These are phyloP conservation scores for Eurystomus gularis DNA, from an alignment of 2,113 vertebrate species.

Conservation along the genomic window DNA sequence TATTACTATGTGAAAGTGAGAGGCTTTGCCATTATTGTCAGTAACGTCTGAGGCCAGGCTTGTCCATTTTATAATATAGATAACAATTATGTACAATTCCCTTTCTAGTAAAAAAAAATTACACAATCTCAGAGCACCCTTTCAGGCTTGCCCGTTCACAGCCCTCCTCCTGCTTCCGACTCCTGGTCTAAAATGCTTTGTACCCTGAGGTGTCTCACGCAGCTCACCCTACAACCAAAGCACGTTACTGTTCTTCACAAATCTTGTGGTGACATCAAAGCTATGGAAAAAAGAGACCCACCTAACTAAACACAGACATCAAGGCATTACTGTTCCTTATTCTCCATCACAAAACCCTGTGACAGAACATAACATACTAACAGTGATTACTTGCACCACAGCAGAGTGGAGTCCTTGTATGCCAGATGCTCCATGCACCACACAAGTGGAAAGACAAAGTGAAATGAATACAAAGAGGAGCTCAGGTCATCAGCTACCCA, in stretches of 20 bases:
- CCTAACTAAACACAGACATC: not conserved
- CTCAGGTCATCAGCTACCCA: not conserved
- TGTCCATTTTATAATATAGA: not conserved
- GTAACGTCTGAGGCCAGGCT: not conserved
- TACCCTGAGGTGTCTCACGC: accelerated
- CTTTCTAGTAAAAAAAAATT: not conserved
- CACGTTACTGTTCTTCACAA: not conserved
- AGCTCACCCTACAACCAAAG: not conserved
- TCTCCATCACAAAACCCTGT: not conserved
- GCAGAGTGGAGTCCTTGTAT: accelerated
- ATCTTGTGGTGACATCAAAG: not conserved
- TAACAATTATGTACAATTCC: not conserved
- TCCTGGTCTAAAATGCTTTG: not conserved
- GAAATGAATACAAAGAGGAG: not conserved
- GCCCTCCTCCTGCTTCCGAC: not conserved
- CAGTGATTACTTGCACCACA: not conserved
- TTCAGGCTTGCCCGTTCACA: not conserved
- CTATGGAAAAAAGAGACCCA: not conserved
- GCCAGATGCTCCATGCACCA: not conserved
- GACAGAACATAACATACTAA: not conserved
- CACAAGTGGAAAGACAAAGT: not conserved
- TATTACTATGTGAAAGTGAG: not conserved
- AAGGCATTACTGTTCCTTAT: not conserved
- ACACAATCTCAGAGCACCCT: not conserved
- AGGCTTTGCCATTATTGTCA: not conserved